Evolutionary conservation across 2,888 invertebrate species (phyloP), one percentile per base, ranked within the genome.

Genomic region (Eumerus sabulonum): DNA sequence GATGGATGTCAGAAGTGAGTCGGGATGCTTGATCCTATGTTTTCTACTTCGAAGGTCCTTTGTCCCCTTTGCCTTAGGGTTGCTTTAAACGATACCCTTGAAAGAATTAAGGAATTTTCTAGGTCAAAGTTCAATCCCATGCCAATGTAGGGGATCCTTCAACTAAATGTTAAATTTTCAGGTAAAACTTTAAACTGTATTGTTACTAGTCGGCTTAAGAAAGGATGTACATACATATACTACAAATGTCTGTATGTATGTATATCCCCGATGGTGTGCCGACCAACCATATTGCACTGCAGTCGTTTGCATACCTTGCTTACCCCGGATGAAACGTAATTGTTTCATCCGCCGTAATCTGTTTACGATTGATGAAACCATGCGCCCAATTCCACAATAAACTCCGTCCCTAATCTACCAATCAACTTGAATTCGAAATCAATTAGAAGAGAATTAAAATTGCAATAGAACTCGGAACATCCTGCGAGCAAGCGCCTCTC

Each of bases 391-490:
- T 18, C 54, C 17, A 62, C 67, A 74, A 74, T 68, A 60, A 68
- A 68, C 57, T 62, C 27, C 51, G 44, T 57, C 62, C 57, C 51
- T 68, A 68, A 74, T 74, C 67, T 56, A 57, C 56, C 56, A 67
- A 74, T 62, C 67, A 74, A 48, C 60, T 63, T 76, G 62, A 53
- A 68, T 68, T 68, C 63, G 68, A 67, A 68, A 68, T 74, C 68
- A 74, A 74, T 74, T 68, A 74, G 57, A 74, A 68, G 50, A 62
- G 56, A 62, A 68, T 68, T 62, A 68, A 67, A 67, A 54, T 66
- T 74, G 56, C 50, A 47, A 18, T 50, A 19, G 17, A 51, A 12
- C 11, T 27, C 7, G 27, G 27, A 27, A 9, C 27, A 13, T 45
- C 42, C 42, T 11, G 27, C 27, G 14, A 36, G 14, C 35, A 53